Base-by-base conservation (phyloP, 2,888 invertebrate species). In the Carpatolechia fugitivella region DNA sequence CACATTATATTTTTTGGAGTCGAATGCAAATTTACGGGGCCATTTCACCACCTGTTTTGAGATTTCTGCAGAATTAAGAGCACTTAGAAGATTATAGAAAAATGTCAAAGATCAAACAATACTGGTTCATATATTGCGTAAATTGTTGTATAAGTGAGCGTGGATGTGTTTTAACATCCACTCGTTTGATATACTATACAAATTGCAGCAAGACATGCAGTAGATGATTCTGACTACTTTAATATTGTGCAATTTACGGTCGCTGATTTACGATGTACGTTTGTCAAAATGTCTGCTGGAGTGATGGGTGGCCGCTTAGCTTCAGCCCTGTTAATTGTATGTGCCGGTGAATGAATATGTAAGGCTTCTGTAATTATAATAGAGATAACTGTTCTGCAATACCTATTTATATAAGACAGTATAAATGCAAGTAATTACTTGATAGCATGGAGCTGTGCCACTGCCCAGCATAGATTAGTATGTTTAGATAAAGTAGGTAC, bases 141-240 rank as follows among this genome's bases (percentile, higher is more conserved):
- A 80, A 74, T 67, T 58, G 64, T 68, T 67, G 65, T 65, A 61
- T 66, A 70, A 76, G 75, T 74, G 74, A 79, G 70, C 66, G 76
- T 73, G 62, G 59, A 60, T 58, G 64, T 61, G 41, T 52, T 55
- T 58, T 57, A 57, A 44, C 55, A 48, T 52, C 50, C 54, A 57
- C 51, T 51, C 55, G 55, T 52, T 57, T 57, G 56, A 49, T 70
- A 60, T 58, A 59, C 63, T 61, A 58, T 62, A 61, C 64, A 69
- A 71, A 72, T 74, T 71, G 67, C 70, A 54, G 63, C 60, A 69
- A 62, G 63, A 62, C 68, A 71, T 61, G 70, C 68, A 64, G 62
- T 65, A 59, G 64, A 64, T 65, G 71, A 64, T 58, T 38, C 53
- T 16, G 54, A 56, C 61, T 57, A 60, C 62, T 67, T 64, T 52